Conservation (phyloP, 2,797 vertebrate species). For the Epinephelus coioides region DNA sequence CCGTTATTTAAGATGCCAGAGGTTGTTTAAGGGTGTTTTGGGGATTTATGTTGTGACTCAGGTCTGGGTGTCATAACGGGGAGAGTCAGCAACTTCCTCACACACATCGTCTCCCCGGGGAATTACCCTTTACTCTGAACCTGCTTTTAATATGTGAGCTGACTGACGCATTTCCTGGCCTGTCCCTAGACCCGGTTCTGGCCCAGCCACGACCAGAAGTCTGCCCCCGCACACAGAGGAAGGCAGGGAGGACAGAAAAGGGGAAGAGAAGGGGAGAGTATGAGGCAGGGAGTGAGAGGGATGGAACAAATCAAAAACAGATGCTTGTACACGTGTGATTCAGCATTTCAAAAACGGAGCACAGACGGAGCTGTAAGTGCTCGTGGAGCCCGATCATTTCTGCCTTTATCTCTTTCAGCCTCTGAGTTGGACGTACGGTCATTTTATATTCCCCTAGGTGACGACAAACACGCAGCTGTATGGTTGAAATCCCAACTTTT, state of each 20-base stretch:
- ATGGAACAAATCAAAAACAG: conserved; percentile 80
- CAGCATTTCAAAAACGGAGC: conserved; percentile 68
- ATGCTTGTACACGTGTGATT: conserved; percentile 81
- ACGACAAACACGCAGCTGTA: conserved; percentile 35
- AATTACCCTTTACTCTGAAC: conserved; percentile 56
- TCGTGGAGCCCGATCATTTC: conserved; percentile 14
- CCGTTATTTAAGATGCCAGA: conserved; percentile 19
- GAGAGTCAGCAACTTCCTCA: conserved; percentile 55
- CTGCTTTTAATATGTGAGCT: conserved; percentile 76
- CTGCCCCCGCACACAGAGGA: conserved; percentile 77
- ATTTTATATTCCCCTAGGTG: conserved; percentile 45
- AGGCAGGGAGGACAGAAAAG: conserved; percentile 66
- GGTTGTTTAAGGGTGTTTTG: conserved; percentile 15
- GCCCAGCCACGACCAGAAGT: conserved; percentile 59
- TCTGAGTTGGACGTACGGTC: conserved; percentile 9
- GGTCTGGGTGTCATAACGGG: conserved; percentile 42
- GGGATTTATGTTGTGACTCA: conserved; percentile 48
- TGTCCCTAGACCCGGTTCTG: conserved; percentile 72
- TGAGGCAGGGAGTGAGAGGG: conserved; percentile 54
- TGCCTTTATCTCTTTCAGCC: conserved; percentile 8
- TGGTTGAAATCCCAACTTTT: conserved; percentile 41
- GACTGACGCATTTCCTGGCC: conserved; percentile 81
- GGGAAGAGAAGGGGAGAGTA: conserved; percentile 56
- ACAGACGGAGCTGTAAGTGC: conserved; percentile 22
- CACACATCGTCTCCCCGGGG: conserved; percentile 49